phyloP scores from a whole-genome alignment of 2,113 vertebrate species.

The Casuarius casuarius region DNA sequence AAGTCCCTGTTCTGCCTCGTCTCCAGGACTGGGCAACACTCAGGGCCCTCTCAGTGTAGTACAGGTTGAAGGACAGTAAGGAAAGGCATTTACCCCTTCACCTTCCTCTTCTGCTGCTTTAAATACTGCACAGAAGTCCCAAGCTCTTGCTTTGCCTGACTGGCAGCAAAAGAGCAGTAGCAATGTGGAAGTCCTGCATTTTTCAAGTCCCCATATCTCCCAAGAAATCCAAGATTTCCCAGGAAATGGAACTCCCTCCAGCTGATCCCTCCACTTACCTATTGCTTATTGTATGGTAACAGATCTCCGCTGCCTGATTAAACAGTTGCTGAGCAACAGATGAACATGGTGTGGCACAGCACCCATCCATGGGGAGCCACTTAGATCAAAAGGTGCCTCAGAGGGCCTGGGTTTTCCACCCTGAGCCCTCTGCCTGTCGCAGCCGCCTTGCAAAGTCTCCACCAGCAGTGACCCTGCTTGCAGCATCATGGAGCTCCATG shows the following conservation, averaged over 20 bases:
- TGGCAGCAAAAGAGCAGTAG: not conserved
- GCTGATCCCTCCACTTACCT: not conserved
- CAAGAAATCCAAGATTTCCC: not conserved
- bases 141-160: not conserved
- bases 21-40: not conserved
- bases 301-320: not conserved
- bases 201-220: not conserved
- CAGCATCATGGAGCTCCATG: no score
- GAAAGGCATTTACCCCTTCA: not conserved
- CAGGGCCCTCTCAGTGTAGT: not conserved
- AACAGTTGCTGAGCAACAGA: not conserved
- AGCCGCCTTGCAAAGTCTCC: no score
- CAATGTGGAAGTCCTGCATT: not conserved
- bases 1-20: not conserved
- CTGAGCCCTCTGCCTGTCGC: rapidly evolving
- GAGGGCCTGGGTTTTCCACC: rapidly evolving
- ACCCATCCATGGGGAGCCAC: no score
- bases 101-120: not conserved
- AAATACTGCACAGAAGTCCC: not conserved
- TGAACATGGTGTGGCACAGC: not conserved
- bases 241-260: rapidly evolving
- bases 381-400: not conserved
- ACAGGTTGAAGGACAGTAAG: not conserved
- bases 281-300: not conserved
- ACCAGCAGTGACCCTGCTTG: no score